These are phyloP conservation scores for Sesia apiformis DNA, from an alignment of 2,888 invertebrate species.

Conservation along the genomic window DNA sequence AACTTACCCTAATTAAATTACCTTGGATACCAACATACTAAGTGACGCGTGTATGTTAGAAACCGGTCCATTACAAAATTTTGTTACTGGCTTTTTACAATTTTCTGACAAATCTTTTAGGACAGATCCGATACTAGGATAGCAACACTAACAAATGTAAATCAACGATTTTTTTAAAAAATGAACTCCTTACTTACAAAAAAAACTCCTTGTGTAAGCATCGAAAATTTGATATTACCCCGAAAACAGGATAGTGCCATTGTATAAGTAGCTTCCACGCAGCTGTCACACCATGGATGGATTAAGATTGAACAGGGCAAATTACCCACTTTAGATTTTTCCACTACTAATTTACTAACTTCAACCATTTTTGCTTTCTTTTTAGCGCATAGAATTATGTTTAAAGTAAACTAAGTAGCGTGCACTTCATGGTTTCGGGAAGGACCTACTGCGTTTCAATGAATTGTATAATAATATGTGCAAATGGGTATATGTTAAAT, in stretches of 20 bases:
- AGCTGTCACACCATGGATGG: conserved; percentile 52
- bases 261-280: conserved; percentile 27
- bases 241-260: conserved; percentile 31
- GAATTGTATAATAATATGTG: neutral
- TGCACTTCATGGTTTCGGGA: neutral
- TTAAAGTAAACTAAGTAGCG: neutral
- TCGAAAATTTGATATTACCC: conserved; percentile 37
- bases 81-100: too few relatives aligned
- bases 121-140: too few relatives aligned
- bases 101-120: too few relatives aligned
- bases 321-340: conserved; percentile 18
- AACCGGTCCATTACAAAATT: too few relatives aligned
- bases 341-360: conserved; percentile 45
- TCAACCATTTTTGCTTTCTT: conserved; percentile 41
- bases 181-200: conserved; percentile 30
- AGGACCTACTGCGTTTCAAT: neutral
- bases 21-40: too few relatives aligned
- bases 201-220: conserved; percentile 25
- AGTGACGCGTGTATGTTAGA: too few relatives aligned
- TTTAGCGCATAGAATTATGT: neutral
- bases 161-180: too few relatives aligned
- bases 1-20: too few relatives aligned
- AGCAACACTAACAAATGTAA: too few relatives aligned
- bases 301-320: conserved; percentile 33
- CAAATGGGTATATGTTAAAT: neutral